Evolutionary conservation across 2,113 vertebrate species (phyloP), one percentile per base, ranked within the genome.

Genomic region (Phylloscopus whistleri): DNA sequence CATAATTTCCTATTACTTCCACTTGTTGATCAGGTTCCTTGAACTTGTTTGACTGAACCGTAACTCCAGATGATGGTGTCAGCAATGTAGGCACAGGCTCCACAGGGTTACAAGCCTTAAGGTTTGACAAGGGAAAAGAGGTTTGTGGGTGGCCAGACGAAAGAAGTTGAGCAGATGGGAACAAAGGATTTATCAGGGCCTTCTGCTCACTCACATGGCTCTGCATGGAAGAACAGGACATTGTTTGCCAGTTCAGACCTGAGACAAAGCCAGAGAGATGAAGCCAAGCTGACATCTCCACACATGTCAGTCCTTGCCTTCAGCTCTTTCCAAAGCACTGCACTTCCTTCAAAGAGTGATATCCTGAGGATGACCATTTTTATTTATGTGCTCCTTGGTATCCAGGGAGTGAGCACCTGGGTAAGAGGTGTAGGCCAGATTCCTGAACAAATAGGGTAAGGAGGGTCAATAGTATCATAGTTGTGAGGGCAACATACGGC

Each of bases 401-500:
- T 20, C 11, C 52, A 21, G 19, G 41, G 30, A 53, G 66, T 35
- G 53, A 28, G 13, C 81, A n/a, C 41, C 10, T 5, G 9, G 7
- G 2, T 16, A 39, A 27, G 28, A 94, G 27, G 28, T 35, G n/a
- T n/a, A 37, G 13, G 58, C 18, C 41, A 74, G 64, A 44, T 33
- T 77, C 26, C 68, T 69, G n/a, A 72, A 43, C 30, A 43, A 33
- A 51, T 20, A 41, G 39, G 26, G 13, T 53, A 48, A 73, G 44
- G 33, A 86, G 78, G 19, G 15, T 26, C 64, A 58, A 11, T 59
- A 6, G 3, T 51, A 35, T 59, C 39, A 43, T 19, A 37, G 23
- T 7, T 8, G 2, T 4, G 4, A 13, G 37, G 5, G 24, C 66
- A 58, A 33, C 24, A 27, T 21, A 39, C 0, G 8, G 52, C 24